Evolutionary conservation across 2,888 invertebrate species (phyloP), one percentile per base, ranked within the genome.

Genomic region (Tetropium fuscum): DNA sequence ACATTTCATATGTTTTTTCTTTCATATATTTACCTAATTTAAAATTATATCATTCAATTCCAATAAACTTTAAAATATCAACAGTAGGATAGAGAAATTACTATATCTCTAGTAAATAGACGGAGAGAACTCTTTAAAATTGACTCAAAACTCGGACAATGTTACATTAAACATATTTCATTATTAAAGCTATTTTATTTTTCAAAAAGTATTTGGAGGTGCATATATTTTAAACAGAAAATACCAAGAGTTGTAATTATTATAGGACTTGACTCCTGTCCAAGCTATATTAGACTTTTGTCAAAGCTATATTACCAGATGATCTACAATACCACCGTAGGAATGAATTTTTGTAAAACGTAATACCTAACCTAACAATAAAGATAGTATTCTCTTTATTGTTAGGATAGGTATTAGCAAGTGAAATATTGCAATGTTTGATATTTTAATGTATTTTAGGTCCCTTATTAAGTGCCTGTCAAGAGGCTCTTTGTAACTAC

Each of bases 41-140:
- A 60, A 68, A 66, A 68, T 63, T 57, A 68, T 63, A 69, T 68
- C 65, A 63, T 64, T 74, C 68, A 74, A 75, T 76, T 77, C 73
- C 74, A 74, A 79, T 80, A 80, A 80, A 80, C 79, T 80, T 78
- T 80, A 76, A 78, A 80, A 76, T 79, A 77, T 80, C 80, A 80
- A 80, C 80, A 80, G 74, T 77, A 78, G 77, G 76, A 78, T 80
- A 80, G 77, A 78, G 75, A 73, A 69, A 65, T 66, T 66, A 66
- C 71, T 76, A 41, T 76, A 74, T 63, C 66, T 72, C 71, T 76
- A 73, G 56, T 66, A 72, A 71, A 70, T 76, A 79, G 79, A 79
- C 79, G 79, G 79, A 80, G 74, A 78, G 69, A 78, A 75, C 75
- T 76, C 68, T 63, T 74, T 75, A 75, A 78, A 80, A 80, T 80